Evolutionary conservation across 2,113 vertebrate genomes (phyloP).

Genomic region (Psettodes erumei): DNA sequence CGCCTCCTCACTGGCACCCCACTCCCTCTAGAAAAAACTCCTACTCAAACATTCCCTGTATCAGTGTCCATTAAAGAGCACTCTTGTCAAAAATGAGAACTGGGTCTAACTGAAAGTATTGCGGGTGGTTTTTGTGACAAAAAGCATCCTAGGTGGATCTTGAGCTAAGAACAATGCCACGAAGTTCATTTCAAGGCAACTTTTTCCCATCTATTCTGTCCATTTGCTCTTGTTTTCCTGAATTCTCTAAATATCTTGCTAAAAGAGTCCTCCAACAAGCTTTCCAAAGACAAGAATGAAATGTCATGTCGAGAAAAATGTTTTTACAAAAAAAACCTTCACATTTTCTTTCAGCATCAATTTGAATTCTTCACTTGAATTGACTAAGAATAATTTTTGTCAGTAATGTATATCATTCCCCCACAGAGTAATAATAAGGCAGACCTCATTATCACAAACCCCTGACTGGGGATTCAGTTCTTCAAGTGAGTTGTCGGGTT

Average conservation of each 20-base stretch:
- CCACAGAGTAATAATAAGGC: constrained; percentile 11
- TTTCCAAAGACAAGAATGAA: not conserved
- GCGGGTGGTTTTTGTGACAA: no score
- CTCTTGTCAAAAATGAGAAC: no score
- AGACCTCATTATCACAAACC: constrained; percentile 50
- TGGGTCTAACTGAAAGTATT: no score
- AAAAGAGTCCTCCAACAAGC: not conserved
- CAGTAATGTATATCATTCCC: not conserved
- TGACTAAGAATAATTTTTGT: constrained; percentile 5
- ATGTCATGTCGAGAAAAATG: not conserved
- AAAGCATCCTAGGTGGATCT: not conserved
- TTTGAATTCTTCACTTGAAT: constrained; percentile 20
- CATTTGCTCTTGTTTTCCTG: no score
- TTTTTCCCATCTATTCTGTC: no score
- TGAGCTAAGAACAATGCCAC: not conserved
- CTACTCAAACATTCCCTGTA: no score
- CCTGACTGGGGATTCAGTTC: constrained; percentile 39
- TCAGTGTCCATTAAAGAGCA: no score
- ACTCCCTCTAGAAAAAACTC: no score
- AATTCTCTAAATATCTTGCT: not conserved
- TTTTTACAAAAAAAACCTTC: no score
- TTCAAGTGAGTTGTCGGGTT: constrained; percentile 41
- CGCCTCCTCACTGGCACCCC: no score
- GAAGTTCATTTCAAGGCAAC: not conserved
- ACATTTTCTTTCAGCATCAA: constrained; percentile 9